phyloP scores from a whole-genome alignment of 2,113 vertebrate genomes.

The Ifrita kowaldi region DNA sequence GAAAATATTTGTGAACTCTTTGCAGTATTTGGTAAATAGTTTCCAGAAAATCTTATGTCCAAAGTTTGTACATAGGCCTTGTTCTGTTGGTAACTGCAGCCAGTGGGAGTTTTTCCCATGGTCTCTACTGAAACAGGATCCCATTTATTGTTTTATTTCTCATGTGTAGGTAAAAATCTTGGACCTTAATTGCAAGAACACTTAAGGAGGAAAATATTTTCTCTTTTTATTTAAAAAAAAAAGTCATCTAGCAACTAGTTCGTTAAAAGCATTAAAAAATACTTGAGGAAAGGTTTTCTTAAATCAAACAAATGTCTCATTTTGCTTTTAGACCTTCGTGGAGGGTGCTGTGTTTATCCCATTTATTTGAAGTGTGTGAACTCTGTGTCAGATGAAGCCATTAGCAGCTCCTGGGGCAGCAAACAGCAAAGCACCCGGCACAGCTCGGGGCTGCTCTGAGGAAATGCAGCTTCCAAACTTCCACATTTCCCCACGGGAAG shows the following conservation, averaged over 20 bases:
- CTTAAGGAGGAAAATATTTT: neutral
- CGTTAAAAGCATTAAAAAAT: neutral
- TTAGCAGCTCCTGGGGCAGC: neutral
- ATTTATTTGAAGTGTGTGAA: neutral
- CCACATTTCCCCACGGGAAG: neutral
- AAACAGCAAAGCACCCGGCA: neutral
- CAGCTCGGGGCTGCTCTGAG: fast-evolving
- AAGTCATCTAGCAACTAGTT: neutral
- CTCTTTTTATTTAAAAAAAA: neutral
- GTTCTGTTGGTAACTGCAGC: neutral
- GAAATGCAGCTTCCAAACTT: neutral
- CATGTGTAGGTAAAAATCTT: neutral
- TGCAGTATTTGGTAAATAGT: neutral
- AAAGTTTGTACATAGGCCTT: neutral
- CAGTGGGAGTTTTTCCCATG: neutral
- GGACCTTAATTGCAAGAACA: neutral
- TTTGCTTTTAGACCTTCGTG: neutral
- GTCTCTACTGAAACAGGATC: neutral
- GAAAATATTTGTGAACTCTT: neutral
- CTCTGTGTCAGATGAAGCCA: neutral
- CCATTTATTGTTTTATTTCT: neutral
- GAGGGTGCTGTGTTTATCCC: neutral
- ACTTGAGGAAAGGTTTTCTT: neutral
- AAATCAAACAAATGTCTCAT: neutral
- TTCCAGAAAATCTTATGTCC: neutral